Evolutionary conservation across 2,113 vertebrate species (phyloP), one percentile per base, ranked within the genome.

Genomic region (Phyllostomus hastatus): DNA sequence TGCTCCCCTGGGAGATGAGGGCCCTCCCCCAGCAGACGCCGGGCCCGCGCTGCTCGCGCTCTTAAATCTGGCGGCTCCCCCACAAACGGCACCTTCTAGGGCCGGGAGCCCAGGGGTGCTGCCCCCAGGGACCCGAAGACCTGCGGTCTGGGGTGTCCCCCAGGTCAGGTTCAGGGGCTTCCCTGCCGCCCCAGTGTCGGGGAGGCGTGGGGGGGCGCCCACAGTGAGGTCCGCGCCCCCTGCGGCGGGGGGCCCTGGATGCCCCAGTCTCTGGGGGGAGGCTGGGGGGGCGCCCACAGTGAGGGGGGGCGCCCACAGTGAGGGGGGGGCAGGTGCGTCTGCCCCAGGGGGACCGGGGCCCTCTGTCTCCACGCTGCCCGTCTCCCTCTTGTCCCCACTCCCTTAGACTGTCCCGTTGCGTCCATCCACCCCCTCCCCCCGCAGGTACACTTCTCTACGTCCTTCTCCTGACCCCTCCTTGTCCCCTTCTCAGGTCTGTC

Each of bases 31-130:
- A 16, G 50, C 38, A 11, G 72, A 67, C 4, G 43, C 2, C 3
- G 17, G 12, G 24, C 7, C 9, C 26, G 0, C 41, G n/a, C 52
- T 2, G 35, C 35, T 33, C 1, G 14, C 14, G 31, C 10, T 16
- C 24, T 3, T 0, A 17, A 7, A 59, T 26, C 33, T 59, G 1
- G 31, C 17, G 26, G 20, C 26, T 33, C 9, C 4, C 38, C 22
- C 59, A 31, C 41, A 24, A 5, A 10, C 16, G 10, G 73, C 1
- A 48, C 8, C 2, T 26, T 1, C 24, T 46, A 6, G 67, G 35
- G 8, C 82, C 28, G 6, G 61, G 66, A 52, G 17, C 31, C 38
- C 1, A 5, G 41, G 31, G 16, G 43, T 9, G 33, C n/a, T 33
- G 22, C 33, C 4, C 17, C 46, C 33, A 6, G 52, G 7, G 11